A percentile compares a stretch with the other conserved stretches of the same genome.
Conservation (phyloP, 2,888 invertebrate genomes). For the Lapara coniferarum region DNA sequence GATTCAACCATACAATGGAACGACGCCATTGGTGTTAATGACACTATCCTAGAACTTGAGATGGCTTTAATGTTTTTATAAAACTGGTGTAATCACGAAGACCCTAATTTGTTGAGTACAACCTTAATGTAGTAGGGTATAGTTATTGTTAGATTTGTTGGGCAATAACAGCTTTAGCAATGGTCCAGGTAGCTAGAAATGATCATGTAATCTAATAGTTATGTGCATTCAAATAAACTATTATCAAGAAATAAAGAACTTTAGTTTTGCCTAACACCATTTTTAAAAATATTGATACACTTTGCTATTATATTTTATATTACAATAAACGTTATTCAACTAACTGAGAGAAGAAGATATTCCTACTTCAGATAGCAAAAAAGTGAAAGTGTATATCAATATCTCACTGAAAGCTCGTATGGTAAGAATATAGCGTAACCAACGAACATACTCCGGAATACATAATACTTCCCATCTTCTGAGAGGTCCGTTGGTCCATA, state of each 20-base stretch:
- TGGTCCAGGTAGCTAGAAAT: too few species aligned
- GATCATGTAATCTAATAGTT: too few species aligned
- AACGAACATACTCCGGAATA: conserved; percentile 20
- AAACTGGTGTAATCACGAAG: background rate
- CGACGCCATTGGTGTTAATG: conserved; percentile 55
- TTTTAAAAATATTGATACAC: too few species aligned
- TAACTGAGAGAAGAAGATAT: background rate
- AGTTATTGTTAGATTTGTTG: too few species aligned
- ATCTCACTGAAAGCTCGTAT: background rate
- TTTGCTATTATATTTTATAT: too few species aligned
- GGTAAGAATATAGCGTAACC: background rate
- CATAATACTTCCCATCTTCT: conserved; percentile 24
- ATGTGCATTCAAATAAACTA: too few species aligned
- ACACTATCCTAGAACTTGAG: conserved; percentile 51
- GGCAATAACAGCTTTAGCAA: too few species aligned
- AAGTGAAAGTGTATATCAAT: background rate
- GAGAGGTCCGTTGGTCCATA: conserved; percentile 43
- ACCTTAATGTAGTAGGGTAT: background rate
- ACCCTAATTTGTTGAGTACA: background rate
- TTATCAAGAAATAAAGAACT: too few species aligned
- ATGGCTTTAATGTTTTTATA: conserved; percentile 25
- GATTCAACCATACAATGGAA: conserved; percentile 34
- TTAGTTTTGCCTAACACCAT: too few species aligned
- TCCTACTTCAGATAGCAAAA: background rate
- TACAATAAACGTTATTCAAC: background rate